Percentiles rank a stretch among this genome's conserved stretches.
These are phyloP conservation scores for Pilophorus perplexus DNA, from an alignment of 2,888 invertebrate species.

Conservation along the genomic window DNA sequence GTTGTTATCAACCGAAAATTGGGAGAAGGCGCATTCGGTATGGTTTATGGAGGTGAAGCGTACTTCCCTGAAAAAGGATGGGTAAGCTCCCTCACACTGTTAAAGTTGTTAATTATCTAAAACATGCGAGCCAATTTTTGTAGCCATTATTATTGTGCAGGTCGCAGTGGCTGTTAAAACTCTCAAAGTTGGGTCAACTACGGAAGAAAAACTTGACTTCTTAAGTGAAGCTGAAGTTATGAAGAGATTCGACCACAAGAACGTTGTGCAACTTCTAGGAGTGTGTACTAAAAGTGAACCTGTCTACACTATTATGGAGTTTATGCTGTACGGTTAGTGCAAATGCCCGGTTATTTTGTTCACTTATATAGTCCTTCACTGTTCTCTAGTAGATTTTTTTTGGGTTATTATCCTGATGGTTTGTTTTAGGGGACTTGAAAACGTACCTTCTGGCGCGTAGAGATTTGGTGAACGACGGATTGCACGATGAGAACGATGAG, in stretches of 20 bases:
- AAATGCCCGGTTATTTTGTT: no score
- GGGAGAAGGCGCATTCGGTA: slow-evolving; percentile 89
- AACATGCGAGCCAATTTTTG: no score
- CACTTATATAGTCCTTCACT: no score
- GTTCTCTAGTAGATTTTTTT: neutral
- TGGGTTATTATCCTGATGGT: neutral
- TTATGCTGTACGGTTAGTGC: slow-evolving; percentile 76
- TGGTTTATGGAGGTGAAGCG: slow-evolving; percentile 88
- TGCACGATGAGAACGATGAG: slow-evolving; percentile 68
- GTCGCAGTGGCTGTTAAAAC: slow-evolving; percentile 85
- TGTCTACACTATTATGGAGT: slow-evolving; percentile 89
- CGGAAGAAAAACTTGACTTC: slow-evolving; percentile 87
- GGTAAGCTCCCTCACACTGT: neutral
- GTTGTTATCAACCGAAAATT: slow-evolving; percentile 82
- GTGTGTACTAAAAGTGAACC: slow-evolving; percentile 85
- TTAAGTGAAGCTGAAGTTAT: slow-evolving; percentile 90
- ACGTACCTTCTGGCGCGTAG: slow-evolving; percentile 81
- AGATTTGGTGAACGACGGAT: slow-evolving; percentile 67
- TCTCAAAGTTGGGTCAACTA: slow-evolving; percentile 74
- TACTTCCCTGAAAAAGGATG: slow-evolving; percentile 56
- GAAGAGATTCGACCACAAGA: slow-evolving; percentile 88
- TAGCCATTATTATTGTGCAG: no score
- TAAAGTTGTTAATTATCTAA: no score
- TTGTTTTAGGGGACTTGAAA: slow-evolving; percentile 70
- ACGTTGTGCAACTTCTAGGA: slow-evolving; percentile 79